These are phyloP conservation scores for Trialeurodes vaporariorum DNA, from an alignment of 1,140 invertebrate species.

Conservation along the genomic window DNA sequence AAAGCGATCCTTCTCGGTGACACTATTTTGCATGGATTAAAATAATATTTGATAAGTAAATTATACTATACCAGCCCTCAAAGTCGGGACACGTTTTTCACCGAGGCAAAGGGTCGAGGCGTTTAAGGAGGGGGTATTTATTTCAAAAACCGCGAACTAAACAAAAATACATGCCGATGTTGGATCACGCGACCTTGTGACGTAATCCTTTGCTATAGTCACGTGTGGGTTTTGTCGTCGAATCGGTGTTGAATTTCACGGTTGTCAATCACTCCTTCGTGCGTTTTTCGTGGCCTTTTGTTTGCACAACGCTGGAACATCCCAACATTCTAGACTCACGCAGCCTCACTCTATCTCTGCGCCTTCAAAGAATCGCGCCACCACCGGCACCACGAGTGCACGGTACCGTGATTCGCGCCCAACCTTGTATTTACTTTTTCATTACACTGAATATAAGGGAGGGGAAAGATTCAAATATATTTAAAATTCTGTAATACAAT, in stretches of 20 bases:
- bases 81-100: no score
- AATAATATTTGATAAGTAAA: slow-evolving; percentile 1
- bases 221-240: background rate
- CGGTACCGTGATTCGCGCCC: background rate
- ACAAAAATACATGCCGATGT: background rate
- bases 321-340: no score
- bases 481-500: background rate
- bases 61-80: background rate
- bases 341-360: no score
- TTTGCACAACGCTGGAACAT: background rate
- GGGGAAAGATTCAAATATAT: background rate
- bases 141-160: background rate
- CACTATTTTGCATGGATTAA: background rate
- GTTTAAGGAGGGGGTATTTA: background rate
- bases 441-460: background rate
- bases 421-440: background rate
- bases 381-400: no score
- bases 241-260: background rate
- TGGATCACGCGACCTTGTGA: background rate
- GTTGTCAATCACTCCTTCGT: background rate
- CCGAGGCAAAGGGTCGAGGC: no score
- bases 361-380: background rate
- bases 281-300: background rate
- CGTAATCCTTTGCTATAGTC: background rate
- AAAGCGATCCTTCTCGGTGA: background rate